Evolutionary conservation across 2,113 vertebrate species (phyloP).

Genomic region (Xerus inauris): DNA sequence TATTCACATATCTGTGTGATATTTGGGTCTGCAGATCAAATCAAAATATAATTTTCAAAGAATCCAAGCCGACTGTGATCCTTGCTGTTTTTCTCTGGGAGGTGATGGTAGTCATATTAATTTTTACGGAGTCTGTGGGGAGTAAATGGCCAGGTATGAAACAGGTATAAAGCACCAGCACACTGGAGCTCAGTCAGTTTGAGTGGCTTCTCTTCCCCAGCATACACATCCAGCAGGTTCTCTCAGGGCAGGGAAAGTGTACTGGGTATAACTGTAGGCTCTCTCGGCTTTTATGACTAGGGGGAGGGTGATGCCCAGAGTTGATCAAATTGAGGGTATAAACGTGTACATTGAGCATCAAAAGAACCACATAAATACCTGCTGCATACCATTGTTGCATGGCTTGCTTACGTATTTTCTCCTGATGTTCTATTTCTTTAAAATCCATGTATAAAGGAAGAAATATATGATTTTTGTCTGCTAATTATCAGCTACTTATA

Average conservation of each 20-base stretch:
- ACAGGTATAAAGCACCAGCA: background rate
- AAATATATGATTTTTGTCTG: background rate
- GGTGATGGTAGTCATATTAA: background rate
- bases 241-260: background rate
- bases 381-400: background rate
- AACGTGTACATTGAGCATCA: background rate
- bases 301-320: background rate
- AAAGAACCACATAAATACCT: background rate
- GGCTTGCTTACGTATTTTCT: background rate
- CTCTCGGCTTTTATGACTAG: background rate
- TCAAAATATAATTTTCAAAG: background rate
- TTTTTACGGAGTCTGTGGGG: background rate
- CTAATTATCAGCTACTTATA: background rate
- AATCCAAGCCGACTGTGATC: background rate
- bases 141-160: background rate
- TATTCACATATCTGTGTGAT: background rate
- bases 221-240: background rate
- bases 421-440: background rate
- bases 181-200: background rate
- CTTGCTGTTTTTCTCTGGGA: conserved; percentile 12
- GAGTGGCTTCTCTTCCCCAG: background rate
- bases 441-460: background rate
- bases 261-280: background rate
- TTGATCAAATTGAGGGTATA: background rate
- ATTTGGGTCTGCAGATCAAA: background rate